A percentile compares a stretch with the other conserved stretches of the same genome.
Conservation (phyloP, 2,888 invertebrate genomes). For the Spilarctia lutea region DNA sequence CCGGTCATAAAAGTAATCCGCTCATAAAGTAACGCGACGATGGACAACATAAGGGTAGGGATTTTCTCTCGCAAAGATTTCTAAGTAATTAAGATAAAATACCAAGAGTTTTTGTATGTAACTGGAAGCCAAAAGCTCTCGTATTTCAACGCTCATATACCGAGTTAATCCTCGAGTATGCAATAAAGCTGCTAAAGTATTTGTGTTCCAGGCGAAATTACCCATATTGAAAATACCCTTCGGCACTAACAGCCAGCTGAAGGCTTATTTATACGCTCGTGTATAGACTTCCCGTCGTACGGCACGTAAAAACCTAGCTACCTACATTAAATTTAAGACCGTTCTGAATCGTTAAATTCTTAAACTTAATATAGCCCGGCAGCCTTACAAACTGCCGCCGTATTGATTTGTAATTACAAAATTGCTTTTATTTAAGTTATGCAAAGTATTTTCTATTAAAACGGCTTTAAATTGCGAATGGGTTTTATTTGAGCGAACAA, state of each 20-base stretch:
- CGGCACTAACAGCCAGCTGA: conserved; percentile 80
- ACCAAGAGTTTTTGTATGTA: conserved; percentile 81
- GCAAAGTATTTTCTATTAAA: conserved; percentile 70
- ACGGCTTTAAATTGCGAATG: conserved; percentile 58
- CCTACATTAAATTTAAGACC: conserved; percentile 62
- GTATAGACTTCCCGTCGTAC: conserved; percentile 63
- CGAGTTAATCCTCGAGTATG: conserved; percentile 84
- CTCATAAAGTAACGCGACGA: conserved; percentile 85
- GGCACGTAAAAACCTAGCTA: conserved; percentile 66
- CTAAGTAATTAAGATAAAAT: conserved; percentile 86
- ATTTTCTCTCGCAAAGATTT: conserved; percentile 84
- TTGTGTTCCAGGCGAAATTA: conserved; percentile 84
- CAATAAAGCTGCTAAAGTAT: conserved; percentile 85
- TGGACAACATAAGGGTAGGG: conserved; percentile 85
- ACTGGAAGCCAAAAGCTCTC: conserved; percentile 72
- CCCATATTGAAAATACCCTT: conserved; percentile 86
- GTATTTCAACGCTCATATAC: conserved; percentile 84
- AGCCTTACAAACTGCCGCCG: conserved; percentile 64
- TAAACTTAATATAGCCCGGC: conserved; percentile 63
- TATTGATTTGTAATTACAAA: conserved; percentile 75
- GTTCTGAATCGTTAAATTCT: conserved; percentile 64
- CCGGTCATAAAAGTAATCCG: conserved; percentile 85
- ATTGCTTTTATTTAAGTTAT: conserved; percentile 68
- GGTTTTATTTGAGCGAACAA: conserved; percentile 56
- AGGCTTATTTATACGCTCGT: conserved; percentile 80